Conservation (phyloP, 37 sponge, comb jelly and placozoan species). For the Oscarella lobularis region DNA sequence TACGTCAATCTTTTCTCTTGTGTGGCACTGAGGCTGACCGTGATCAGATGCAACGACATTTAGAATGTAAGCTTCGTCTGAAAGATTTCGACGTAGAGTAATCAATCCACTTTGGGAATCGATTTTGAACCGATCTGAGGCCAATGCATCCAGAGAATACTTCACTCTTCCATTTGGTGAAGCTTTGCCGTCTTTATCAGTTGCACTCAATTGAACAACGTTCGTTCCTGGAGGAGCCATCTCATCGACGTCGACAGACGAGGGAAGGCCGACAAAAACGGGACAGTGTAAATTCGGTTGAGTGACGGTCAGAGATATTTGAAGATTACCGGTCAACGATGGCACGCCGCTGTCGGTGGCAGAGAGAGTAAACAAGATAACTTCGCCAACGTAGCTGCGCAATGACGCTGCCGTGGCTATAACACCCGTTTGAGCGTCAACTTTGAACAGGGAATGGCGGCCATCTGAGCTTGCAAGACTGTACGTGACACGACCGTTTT, state of each 20-base stretch:
- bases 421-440: background rate
- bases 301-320: background rate
- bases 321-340: background rate
- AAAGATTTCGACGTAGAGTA: background rate
- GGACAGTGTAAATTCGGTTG: background rate
- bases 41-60: conserved; percentile 2
- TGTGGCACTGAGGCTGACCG: background rate
- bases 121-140: too few relatives aligned
- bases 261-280: background rate
- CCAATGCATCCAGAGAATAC: background rate
- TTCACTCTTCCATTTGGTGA: background rate
- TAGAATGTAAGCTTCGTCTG: background rate
- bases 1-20: background rate
- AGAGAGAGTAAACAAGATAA: background rate
- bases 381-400: background rate
- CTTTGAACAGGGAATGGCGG: background rate
- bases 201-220: background rate
- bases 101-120: background rate
- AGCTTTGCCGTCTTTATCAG: background rate
- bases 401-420: background rate
- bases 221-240: background rate
- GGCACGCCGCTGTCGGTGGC: background rate
- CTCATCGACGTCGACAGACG: too few relatives aligned
- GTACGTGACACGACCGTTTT: background rate
- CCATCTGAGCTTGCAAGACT: background rate